These are phyloP conservation scores for Cerceris ruficornis DNA, from an alignment of 2,888 invertebrate species.

Conservation along the genomic window DNA sequence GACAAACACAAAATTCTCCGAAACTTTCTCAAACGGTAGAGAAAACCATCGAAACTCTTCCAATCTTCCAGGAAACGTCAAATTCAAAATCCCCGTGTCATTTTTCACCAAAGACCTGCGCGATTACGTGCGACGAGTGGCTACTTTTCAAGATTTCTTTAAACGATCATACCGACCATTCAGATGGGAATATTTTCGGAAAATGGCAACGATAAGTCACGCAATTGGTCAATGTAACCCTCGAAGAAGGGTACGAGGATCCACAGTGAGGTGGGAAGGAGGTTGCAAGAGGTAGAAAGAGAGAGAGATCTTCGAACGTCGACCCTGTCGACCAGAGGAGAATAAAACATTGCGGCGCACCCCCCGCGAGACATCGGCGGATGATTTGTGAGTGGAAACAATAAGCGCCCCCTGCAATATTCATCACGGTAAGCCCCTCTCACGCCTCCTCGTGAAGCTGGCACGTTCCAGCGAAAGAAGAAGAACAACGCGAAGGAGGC, in stretches of 20 bases:
- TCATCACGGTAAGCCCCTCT: conserved; percentile 76
- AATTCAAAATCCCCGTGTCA: neutral
- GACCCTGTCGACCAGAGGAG: conserved; percentile 69
- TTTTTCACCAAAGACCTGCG: neutral
- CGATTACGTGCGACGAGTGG: conserved; percentile 2
- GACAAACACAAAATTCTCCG: too few species aligned
- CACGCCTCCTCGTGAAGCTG: conserved; percentile 61
- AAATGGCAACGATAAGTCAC: conserved; percentile 55
- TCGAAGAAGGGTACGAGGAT: neutral
- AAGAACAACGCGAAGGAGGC: conserved; percentile 59
- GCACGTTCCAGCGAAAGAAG: conserved; percentile 64
- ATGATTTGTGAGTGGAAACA: conserved; percentile 81
- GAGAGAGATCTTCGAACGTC: conserved; percentile 54
- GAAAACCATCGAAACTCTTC: too few species aligned
- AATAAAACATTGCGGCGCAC: conserved; percentile 78
- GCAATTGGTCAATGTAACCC: conserved; percentile 48
- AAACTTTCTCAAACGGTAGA: too few species aligned
- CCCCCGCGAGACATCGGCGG: conserved; percentile 80
- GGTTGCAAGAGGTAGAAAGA: neutral
- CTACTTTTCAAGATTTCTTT: conserved; percentile 18
- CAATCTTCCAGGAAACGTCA: neutral
- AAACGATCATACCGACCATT: conserved; percentile 12
- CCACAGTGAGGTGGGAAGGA: conserved; percentile 17
- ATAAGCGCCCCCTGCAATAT: conserved; percentile 81
- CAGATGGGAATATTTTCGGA: conserved; percentile 18